These are phyloP conservation scores for Perca schrenkii DNA, from an alignment of 2,113 vertebrate species.

Conservation along the genomic window DNA sequence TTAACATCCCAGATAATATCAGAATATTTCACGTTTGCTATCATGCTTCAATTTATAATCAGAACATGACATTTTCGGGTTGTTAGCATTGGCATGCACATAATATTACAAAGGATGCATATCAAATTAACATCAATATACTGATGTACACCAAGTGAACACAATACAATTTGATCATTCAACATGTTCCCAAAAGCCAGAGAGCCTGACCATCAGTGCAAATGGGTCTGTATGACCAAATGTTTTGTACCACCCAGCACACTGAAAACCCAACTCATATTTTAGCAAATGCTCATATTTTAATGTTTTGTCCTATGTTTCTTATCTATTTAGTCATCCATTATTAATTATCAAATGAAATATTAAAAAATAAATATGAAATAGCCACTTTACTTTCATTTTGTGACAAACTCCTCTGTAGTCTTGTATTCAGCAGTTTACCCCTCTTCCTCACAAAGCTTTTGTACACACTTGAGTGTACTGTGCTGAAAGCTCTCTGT, in stretches of 20 bases:
- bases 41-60: slow-evolving; percentile 7
- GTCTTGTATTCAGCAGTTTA: neutral
- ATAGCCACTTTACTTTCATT: neutral
- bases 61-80: slow-evolving; percentile 28
- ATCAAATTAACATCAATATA: slow-evolving; percentile 14
- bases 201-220: neutral
- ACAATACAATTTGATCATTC: neutral
- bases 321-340: neutral
- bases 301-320: neutral
- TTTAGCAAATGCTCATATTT: neutral
- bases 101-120: slow-evolving; percentile 5
- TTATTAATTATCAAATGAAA: neutral
- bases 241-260: neutral
- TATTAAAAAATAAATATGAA: neutral
- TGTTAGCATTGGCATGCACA: slow-evolving; percentile 1
- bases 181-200: neutral
- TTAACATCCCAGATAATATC: slow-evolving; percentile 13
- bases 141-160: slow-evolving; percentile 15
- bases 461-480: slow-evolving; percentile 8
- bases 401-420: neutral
- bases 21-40: slow-evolving; percentile 12
- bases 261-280: neutral
- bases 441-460: slow-evolving; percentile 12
- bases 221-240: neutral
- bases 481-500: slow-evolving; percentile 45